Base-by-base conservation (phyloP, 2,113 vertebrate genomes). In the Pterocles gutturalis region DNA sequence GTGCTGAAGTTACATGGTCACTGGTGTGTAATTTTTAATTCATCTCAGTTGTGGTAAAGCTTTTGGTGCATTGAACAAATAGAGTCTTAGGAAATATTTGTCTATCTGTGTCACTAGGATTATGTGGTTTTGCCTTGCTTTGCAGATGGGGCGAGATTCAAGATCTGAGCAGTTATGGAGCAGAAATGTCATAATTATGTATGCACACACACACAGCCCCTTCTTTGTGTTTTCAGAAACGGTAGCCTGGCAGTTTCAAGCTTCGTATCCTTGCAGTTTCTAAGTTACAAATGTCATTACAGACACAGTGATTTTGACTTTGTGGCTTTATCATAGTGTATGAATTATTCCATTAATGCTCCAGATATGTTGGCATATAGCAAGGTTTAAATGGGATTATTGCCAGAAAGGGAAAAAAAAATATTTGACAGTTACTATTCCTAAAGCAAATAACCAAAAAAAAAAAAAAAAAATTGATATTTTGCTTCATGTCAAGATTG, bases 121-220 rank as follows among this genome's bases (percentile, higher is more conserved):
- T 29, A 34, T 67, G 48, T 21, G 43, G 6, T 43, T 78, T 84
- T 90, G 8, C 9, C 12, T 49, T 73, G 55, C 51, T 31, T 87
- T 84, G 48, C 55, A 89, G 73, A 55, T 29, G 31, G 48, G 60
- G 16, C 17, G 81, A 22, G 46, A 43, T 38, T 60, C 9, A 60
- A 85, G 34, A 51, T 87, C 31, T 66, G 33, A 43, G 29, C 48
- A 61, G 20, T 45, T 61, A 65, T 0, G 29, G 46, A 53, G 18
- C 45, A 84, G 67, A 79, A 81, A 75, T 55, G 7, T 77, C 49
- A 20, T 20, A 38, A 69, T 73, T 60, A 29, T 19, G 34, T 5
- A 33, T 3, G 41, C 41, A 34, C 22, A 60, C 11, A 43, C 13
- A 9, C 0, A 0, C 1, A 75, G 43, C 25, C 29, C 28, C 11